Conservation (phyloP, 2,113 vertebrate genomes). For the Atractosteus spatula region DNA sequence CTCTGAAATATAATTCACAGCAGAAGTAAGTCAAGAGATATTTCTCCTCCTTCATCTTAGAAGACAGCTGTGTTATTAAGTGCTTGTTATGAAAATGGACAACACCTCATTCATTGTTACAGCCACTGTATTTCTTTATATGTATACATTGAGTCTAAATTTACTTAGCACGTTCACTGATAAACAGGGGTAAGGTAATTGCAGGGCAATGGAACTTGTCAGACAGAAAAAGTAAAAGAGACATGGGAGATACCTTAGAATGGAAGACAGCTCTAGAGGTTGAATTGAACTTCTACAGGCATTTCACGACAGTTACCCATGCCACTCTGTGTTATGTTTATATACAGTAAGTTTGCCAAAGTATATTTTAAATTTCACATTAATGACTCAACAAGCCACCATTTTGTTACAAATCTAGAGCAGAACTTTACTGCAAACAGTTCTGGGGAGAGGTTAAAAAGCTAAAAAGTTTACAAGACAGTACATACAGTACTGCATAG, state of each 20-base stretch:
- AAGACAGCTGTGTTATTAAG: not conserved
- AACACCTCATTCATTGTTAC: not conserved
- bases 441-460: conserved; percentile 4
- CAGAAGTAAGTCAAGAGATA: not conserved
- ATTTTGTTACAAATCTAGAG: too few species aligned
- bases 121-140: not conserved
- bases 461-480: conserved; percentile 25
- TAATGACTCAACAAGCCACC: too few species aligned
- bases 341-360: too few species aligned
- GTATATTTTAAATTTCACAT: too few species aligned
- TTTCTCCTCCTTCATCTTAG: too few species aligned
- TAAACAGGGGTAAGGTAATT: not conserved
- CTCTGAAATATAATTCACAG: not conserved
- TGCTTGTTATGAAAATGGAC: not conserved
- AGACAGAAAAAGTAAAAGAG: not conserved
- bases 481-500: not conserved
- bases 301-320: too few species aligned
- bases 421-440: conserved; percentile 6
- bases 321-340: too few species aligned
- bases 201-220: not conserved
- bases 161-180: not conserved
- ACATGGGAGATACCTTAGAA: not conserved
- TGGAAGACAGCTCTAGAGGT: too few species aligned
- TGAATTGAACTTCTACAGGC: too few species aligned
- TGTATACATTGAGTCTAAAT: not conserved